Conservation (phyloP, 1,140 invertebrate genomes). For the Diachasmimorpha longicaudata region DNA sequence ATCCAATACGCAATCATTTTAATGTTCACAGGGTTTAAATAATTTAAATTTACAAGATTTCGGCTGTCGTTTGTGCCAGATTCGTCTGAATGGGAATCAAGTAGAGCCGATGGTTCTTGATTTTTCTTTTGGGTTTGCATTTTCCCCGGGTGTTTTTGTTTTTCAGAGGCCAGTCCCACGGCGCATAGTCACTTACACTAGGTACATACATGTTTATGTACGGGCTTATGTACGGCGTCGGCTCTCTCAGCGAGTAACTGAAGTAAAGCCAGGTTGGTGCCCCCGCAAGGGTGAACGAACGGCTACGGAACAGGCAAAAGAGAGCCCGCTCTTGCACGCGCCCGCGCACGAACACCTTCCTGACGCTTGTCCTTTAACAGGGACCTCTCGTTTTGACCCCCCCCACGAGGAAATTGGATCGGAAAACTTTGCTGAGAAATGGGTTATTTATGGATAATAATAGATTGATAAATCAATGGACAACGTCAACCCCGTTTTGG, state of each 20-base stretch:
- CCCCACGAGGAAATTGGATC: not conserved
- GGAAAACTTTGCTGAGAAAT: not conserved
- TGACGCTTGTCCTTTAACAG: constrained; percentile 15
- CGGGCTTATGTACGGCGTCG: constrained; percentile 27
- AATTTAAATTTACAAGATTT: constrained; percentile 24
- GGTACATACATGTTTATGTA: constrained; percentile 36
- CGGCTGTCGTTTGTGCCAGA: not conserved
- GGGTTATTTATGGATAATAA: too few species aligned
- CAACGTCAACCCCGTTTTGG: not conserved
- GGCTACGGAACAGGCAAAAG: constrained; percentile 39
- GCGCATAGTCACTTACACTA: constrained; percentile 20
- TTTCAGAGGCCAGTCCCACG: not conserved
- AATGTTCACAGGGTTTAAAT: constrained; percentile 35
- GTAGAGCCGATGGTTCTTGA: too few species aligned
- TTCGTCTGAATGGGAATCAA: too few species aligned
- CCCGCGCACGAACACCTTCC: constrained; percentile 51
- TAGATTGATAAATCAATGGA: not conserved
- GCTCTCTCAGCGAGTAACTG: constrained; percentile 56
- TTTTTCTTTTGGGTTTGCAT: not conserved
- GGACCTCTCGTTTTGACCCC: not conserved
- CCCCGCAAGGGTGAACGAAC: constrained; percentile 64
- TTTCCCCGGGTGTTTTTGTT: not conserved
- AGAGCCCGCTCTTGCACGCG: constrained; percentile 42
- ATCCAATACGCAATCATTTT: not conserved
- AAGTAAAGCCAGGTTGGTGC: constrained; percentile 64